Evolutionary conservation across 2,888 invertebrate genomes (phyloP).

Genomic region (Cephus nigrinus): DNA sequence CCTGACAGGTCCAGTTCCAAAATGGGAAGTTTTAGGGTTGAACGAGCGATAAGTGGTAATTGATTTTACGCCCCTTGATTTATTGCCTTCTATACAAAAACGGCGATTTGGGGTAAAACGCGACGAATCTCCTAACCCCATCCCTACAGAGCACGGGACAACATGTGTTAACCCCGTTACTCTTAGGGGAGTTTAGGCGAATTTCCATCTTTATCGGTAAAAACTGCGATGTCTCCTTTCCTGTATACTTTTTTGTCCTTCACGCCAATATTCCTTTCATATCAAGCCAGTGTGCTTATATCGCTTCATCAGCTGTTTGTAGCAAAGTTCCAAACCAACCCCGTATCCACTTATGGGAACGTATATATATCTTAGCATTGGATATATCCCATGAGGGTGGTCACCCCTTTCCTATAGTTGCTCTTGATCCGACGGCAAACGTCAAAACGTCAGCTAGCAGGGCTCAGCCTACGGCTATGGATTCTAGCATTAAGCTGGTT

Average conservation of each 20-base stretch:
- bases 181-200: slow-evolving; percentile 24
- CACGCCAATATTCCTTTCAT: slow-evolving; percentile 8
- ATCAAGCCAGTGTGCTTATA: neutral
- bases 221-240: slow-evolving; percentile 24
- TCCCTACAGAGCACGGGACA: slow-evolving; percentile 22
- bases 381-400: neutral
- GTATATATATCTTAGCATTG: neutral
- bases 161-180: slow-evolving; percentile 46
- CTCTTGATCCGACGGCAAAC: slow-evolving; percentile 20
- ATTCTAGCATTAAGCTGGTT: slow-evolving; percentile 45
- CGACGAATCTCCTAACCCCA: slow-evolving; percentile 47
- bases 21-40: slow-evolving; percentile 1
- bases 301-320: neutral
- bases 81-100: slow-evolving; percentile 52
- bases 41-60: slow-evolving; percentile 60
- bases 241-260: slow-evolving; percentile 23
- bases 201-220: slow-evolving; percentile 57
- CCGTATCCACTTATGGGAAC: neutral
- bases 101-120: slow-evolving; percentile 60
- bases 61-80: slow-evolving; percentile 65
- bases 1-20: neutral
- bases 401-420: neutral
- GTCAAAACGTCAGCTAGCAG: slow-evolving; percentile 33
- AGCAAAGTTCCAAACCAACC: neutral
- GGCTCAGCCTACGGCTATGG: neutral